A percentile compares a stretch with the other conserved stretches of the same genome.
Conservation (phyloP, 2,797 vertebrate species). For the Gallinago stenura region DNA sequence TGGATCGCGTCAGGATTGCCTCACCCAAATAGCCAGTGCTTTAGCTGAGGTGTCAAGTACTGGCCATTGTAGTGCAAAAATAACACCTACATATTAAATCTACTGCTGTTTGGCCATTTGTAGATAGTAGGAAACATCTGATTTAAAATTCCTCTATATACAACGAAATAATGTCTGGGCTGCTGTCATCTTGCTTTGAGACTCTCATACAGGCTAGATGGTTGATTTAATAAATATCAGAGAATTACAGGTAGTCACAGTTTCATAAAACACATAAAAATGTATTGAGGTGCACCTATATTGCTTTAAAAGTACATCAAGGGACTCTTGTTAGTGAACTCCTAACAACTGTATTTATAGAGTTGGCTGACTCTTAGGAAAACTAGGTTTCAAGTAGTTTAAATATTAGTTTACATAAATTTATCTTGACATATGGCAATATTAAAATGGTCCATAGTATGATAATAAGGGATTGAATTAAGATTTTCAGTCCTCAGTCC, state of each 20-base stretch:
- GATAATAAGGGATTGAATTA: not conserved
- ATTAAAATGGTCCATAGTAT: not conserved
- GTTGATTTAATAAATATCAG: not conserved
- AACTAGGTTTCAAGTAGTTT: not conserved
- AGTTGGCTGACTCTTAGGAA: not conserved
- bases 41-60: not conserved
- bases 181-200: not conserved
- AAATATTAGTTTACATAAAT: not conserved
- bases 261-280: not conserved
- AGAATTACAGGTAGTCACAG: not conserved
- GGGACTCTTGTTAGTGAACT: not conserved
- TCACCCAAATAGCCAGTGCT: not conserved
- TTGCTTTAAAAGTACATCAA: not conserved
- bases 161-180: not conserved
- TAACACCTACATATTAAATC: not conserved
- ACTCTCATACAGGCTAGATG: accelerated
- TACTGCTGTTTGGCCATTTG: not conserved
- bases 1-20: accelerated
- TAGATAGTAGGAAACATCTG: not conserved
- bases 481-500: not conserved
- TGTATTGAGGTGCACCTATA: too few relatives aligned
- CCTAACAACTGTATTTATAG: not conserved
- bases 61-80: too few relatives aligned
- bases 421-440: not conserved
- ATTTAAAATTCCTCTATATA: not conserved